Percentiles rank a stretch among this genome's conserved stretches.
Conservation (phyloP, 1,140 invertebrate genomes). For the Drosophila nasuta region DNA sequence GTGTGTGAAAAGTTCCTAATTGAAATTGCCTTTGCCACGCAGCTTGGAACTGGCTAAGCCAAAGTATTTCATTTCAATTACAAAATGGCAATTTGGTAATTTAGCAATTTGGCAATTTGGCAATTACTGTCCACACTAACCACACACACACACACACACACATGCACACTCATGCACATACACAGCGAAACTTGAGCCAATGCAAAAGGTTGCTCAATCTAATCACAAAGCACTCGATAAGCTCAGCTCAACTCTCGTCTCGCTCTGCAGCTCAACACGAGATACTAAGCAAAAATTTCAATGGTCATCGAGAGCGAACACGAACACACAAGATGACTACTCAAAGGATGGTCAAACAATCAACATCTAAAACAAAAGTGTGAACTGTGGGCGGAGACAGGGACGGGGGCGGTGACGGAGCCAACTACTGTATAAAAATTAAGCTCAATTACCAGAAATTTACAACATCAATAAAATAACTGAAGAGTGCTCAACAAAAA, state of each 20-base stretch:
- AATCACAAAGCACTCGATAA: slow-evolving; percentile 25
- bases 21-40: slow-evolving; percentile 56
- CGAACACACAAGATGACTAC: slow-evolving; percentile 8
- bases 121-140: slow-evolving; percentile 27
- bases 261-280: slow-evolving; percentile 1
- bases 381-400: not conserved
- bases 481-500: slow-evolving; percentile 81
- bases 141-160: not conserved
- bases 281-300: slow-evolving; percentile 24
- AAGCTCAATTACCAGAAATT: slow-evolving; percentile 83
- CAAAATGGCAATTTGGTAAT: slow-evolving; percentile 47
- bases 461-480: slow-evolving; percentile 82
- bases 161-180: too few species aligned
- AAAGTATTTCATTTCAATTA: slow-evolving; percentile 79
- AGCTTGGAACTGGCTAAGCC: slow-evolving; percentile 21
- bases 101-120: slow-evolving; percentile 32
- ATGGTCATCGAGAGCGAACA: slow-evolving; percentile 10
- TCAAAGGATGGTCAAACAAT: slow-evolving; percentile 54
- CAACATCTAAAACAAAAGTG: slow-evolving; percentile 75
- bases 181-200: slow-evolving; percentile 32
- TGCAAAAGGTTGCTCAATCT: slow-evolving; percentile 23
- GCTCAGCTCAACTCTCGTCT: not conserved
- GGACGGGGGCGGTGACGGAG: not conserved
- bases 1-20: slow-evolving; percentile 70
- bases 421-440: slow-evolving; percentile 78